phyloP scores from a whole-genome alignment of 2,113 vertebrate species.

The Dipodomys ordii region DNA sequence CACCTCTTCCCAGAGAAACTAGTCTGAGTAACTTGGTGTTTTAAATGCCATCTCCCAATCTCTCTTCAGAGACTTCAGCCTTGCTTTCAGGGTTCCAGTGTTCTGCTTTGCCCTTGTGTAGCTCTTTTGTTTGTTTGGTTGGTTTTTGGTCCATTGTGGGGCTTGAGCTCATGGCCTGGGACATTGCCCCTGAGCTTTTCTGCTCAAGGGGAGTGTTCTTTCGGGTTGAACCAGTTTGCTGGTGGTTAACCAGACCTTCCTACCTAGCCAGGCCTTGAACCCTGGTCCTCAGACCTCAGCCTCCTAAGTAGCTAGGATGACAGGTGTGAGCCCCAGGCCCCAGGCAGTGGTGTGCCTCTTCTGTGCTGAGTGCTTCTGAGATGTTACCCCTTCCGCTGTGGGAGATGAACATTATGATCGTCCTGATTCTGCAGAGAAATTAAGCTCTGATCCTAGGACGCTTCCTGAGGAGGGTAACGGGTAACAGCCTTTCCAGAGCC shows the following conservation, averaged over 20 bases:
- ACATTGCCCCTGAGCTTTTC: too few species aligned
- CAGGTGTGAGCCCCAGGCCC: too few species aligned
- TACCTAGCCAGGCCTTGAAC: too few species aligned
- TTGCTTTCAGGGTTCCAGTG: not conserved
- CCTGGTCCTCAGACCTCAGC: too few species aligned
- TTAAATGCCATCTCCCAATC: not conserved
- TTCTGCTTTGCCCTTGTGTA: not conserved
- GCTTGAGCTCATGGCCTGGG: too few species aligned
- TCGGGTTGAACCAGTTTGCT: too few species aligned
- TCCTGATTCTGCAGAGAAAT: not conserved
- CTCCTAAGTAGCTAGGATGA: too few species aligned
- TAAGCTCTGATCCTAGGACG: not conserved
- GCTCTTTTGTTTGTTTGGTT: not conserved
- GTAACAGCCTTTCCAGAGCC: too few species aligned
- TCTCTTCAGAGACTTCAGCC: not conserved
- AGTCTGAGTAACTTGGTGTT: not conserved
- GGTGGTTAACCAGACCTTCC: too few species aligned
- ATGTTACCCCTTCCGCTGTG: not conserved
- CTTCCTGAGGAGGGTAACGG: not conserved
- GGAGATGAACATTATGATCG: not conserved
- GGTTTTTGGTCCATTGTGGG: too few species aligned
- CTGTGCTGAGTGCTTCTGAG: not conserved
- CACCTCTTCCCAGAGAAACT: not conserved
- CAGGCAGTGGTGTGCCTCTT: not conserved
- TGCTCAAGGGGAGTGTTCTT: too few species aligned